These are phyloP conservation scores for Bombus ignitus DNA, from an alignment of 1,140 invertebrate genomes.

Conservation along the genomic window DNA sequence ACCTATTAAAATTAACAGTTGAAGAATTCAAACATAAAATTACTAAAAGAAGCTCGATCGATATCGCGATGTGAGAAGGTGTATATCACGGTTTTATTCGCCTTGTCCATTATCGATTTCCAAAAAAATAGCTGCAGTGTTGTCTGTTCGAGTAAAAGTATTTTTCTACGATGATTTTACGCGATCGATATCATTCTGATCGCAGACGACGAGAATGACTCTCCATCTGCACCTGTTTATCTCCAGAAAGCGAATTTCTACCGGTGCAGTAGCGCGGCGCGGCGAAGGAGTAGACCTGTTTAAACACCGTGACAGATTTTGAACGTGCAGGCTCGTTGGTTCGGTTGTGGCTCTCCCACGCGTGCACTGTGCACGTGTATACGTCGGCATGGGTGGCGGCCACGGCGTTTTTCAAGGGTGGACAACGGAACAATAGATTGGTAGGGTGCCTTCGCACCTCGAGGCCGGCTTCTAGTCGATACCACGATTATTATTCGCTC, in stretches of 20 bases:
- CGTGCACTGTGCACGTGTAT: conserved; percentile 3
- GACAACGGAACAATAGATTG: conserved; percentile 66
- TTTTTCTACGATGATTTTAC: neutral
- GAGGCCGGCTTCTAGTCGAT: conserved; percentile 41
- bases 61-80: too few relatives aligned
- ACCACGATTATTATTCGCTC: conserved; percentile 33
- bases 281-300: conserved; percentile 1
- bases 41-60: too few relatives aligned
- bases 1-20: too few relatives aligned
- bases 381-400: conserved; percentile 9
- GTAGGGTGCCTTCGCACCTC: conserved; percentile 65
- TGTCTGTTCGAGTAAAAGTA: neutral
- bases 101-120: too few relatives aligned
- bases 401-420: conserved; percentile 40
- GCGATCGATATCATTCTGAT: neutral
- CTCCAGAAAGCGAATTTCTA: conserved; percentile 26
- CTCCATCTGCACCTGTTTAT: conserved; percentile 44
- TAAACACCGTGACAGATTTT: conserved; percentile 54
- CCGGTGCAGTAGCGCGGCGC: neutral
- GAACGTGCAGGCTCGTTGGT: neutral
- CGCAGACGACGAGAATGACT: too few relatives aligned
- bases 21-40: too few relatives aligned
- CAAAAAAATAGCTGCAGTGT: neutral
- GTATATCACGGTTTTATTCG: too few relatives aligned
- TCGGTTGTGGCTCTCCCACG: conserved; percentile 5